Conservation (phyloP, 2,797 vertebrate genomes). For the Gastrophryne carolinensis region DNA sequence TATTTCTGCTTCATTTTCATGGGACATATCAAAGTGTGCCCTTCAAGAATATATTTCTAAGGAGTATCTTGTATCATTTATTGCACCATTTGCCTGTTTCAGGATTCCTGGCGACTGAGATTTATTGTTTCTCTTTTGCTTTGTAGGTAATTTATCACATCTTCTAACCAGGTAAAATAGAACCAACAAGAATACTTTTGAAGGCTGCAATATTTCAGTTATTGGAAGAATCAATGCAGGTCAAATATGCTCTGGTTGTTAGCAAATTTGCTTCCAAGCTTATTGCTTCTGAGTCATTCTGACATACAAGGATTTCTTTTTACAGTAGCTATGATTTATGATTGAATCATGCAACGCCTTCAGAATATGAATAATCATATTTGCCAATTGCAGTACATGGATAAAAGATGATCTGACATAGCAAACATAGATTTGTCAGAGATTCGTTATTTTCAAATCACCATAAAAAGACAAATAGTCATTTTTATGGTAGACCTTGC, state of each 20-base stretch:
- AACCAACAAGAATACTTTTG: slow-evolving; percentile 51
- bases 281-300: slow-evolving; percentile 38
- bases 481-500: too few relatives aligned
- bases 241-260: slow-evolving; percentile 52
- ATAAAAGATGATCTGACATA: slow-evolving; percentile 27
- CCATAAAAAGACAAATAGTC: neutral
- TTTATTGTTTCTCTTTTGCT: slow-evolving; percentile 41
- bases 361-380: slow-evolving; percentile 42
- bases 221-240: slow-evolving; percentile 52
- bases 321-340: slow-evolving; percentile 35
- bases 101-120: slow-evolving; percentile 47
- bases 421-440: slow-evolving; percentile 10
- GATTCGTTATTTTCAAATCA: neutral
- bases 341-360: slow-evolving; percentile 33
- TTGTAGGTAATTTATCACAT: slow-evolving; percentile 50
- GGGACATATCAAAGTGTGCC: slow-evolving; percentile 29
- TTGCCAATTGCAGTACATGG: slow-evolving; percentile 19
- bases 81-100: slow-evolving; percentile 40
- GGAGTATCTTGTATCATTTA: slow-evolving; percentile 43
- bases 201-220: slow-evolving; percentile 53
- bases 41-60: slow-evolving; percentile 46
- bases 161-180: slow-evolving; percentile 51
- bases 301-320: slow-evolving; percentile 31
- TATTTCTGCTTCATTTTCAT: slow-evolving; percentile 24
- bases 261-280: slow-evolving; percentile 41